These are phyloP conservation scores for Acipenser oxyrinchus DNA, from an alignment of 2,797 vertebrate species.

Conservation along the genomic window DNA sequence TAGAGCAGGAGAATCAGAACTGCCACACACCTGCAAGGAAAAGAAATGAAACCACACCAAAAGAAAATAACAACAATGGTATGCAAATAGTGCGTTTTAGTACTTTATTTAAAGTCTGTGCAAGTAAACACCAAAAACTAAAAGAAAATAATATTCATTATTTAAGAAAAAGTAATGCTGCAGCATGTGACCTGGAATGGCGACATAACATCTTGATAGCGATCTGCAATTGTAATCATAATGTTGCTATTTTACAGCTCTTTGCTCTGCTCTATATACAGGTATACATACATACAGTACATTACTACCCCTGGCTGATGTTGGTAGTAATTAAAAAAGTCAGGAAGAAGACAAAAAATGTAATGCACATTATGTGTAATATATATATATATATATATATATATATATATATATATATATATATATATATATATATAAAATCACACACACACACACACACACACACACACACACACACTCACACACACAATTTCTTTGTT, in stretches of 20 bases:
- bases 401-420: too few relatives aligned
- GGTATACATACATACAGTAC: conserved; percentile 32
- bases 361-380: conserved; percentile 58
- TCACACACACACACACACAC: too few relatives aligned
- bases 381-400: too few relatives aligned
- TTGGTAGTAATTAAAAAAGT: conserved; percentile 45
- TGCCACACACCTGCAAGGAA: background rate
- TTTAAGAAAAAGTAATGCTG: conserved; percentile 41
- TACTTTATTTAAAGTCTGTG: conserved; percentile 77
- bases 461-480: too few relatives aligned
- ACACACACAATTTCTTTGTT: conserved; percentile 24
- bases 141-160: conserved; percentile 31
- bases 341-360: conserved; percentile 46
- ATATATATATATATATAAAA: too few relatives aligned
- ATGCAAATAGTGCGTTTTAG: conserved; percentile 63
- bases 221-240: conserved; percentile 15
- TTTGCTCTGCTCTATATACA: conserved; percentile 36
- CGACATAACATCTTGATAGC: conserved; percentile 38
- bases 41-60: background rate
- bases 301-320: conserved; percentile 35
- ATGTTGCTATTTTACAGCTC: conserved; percentile 47
- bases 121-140: conserved; percentile 75
- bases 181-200: conserved; percentile 61
- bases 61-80: conserved; percentile 37
- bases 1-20: too few relatives aligned